Evolutionary conservation across 1,140 invertebrate genomes (phyloP), one percentile per base, ranked within the genome.

Genomic region (Ylistrum balloti): DNA sequence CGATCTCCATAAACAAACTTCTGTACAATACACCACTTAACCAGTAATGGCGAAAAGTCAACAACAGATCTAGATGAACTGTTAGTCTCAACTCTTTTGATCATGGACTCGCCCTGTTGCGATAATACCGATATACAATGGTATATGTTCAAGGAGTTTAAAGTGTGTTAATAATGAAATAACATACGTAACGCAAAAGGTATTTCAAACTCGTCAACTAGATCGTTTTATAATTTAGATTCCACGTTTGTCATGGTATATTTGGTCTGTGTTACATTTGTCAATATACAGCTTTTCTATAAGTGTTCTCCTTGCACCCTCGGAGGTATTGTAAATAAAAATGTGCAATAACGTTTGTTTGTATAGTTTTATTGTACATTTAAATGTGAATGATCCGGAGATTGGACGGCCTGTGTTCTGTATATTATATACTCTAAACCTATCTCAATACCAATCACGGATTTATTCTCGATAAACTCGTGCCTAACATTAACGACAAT

Each of bases 261-360:
- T 74, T 74, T 74, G 22, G 56, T 74, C 56, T 74, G n/a, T 11
- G 56, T 74, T 74, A 74, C 56, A 74, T n/a, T 74, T 74, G 56
- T 74, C 56, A 74, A 74, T 28, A 74, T 74, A 74, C 56, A 28
- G 5, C 0, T 17, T n/a, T 74, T 1, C n/a, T 28, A 28, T 28
- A 74, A 74, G 56, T 74, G 56, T 17, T 74, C 56, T 74, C 1
- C n/a, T 7, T 28, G n/a, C 56, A 74, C 22, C 9, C 22, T 28
- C n/a, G 56, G 56, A 74, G 56, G 56, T 74, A 28, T 28, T 28
- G 56, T 74, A n/a, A 74, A 74, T 74, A 74, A 0, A 74, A 17
- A 74, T 28, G 7, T 74, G 17, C n/a, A n/a, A 28, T 28, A 74
- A 28, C 56, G n/a, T 74, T 3, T 74, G 56, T 74, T n/a, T 74